A percentile compares a stretch with the other conserved stretches of the same genome.
Evolutionary conservation across 2,113 vertebrate species (phyloP).

Genomic region (Boulengeromyrus knoepffleri): DNA sequence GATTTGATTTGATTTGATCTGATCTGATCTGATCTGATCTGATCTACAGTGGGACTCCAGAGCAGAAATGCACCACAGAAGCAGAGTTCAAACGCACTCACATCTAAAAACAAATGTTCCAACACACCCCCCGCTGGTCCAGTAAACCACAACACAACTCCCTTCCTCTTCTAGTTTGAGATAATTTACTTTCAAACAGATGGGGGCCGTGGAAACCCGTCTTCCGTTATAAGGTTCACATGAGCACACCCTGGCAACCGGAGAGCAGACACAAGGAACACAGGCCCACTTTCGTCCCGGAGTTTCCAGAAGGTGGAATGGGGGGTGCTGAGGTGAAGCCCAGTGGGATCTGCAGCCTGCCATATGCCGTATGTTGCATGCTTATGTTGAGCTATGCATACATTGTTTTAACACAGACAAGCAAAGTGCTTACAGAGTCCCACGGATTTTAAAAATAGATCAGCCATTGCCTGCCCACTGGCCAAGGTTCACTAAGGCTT

Average conservation of each 20-base stretch:
- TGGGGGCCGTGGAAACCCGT: background rate
- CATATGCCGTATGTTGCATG: background rate
- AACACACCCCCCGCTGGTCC: background rate
- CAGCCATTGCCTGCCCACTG: background rate
- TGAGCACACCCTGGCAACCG: background rate
- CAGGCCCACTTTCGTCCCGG: background rate
- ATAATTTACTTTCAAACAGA: background rate
- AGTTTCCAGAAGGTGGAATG: background rate
- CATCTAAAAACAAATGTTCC: background rate
- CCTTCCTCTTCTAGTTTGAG: background rate
- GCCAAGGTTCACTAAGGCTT: background rate
- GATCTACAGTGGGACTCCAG: background rate
- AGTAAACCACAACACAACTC: background rate
- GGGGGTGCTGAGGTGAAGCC: background rate
- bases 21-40: background rate
- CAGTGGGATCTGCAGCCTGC: background rate
- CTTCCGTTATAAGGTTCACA: background rate
- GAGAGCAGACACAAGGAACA: background rate
- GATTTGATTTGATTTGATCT: too few relatives aligned
- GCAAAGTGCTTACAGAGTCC: background rate
- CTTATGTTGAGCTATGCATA: background rate
- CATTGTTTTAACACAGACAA: background rate
- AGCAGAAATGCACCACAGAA: background rate
- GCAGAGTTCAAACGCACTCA: background rate
- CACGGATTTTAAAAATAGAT: background rate